A percentile compares a stretch with the other conserved stretches of the same genome.
Conservation (phyloP, 2,797 vertebrate genomes). For the Crocodylus rhombifer region DNA sequence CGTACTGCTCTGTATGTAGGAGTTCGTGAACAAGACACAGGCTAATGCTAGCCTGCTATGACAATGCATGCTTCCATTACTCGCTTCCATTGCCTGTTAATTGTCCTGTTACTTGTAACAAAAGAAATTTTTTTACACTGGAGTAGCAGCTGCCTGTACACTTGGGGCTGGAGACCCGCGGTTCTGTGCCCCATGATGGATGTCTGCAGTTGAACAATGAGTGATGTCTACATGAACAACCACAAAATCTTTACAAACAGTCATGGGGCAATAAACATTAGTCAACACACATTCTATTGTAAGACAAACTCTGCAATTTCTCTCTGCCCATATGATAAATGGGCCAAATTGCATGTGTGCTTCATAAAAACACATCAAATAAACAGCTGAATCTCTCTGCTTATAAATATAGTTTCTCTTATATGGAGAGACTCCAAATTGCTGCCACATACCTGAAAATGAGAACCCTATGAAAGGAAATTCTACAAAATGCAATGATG, state of each 20-base stretch:
- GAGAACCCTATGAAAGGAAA: background rate
- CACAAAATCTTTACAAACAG: background rate
- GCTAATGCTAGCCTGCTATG: background rate
- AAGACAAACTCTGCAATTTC: background rate
- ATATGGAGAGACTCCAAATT: background rate
- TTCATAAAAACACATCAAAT: no score
- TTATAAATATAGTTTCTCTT: background rate
- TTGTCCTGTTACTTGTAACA: background rate
- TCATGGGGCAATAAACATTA: background rate
- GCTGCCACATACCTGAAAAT: background rate
- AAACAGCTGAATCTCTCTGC: background rate
- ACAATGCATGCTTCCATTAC: background rate
- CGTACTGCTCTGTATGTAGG: background rate
- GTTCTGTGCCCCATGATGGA: background rate
- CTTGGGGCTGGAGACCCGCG: background rate
- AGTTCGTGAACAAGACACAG: background rate
- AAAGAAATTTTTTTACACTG: background rate
- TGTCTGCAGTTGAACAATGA: background rate
- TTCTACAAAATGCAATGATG: background rate
- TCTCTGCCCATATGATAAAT: background rate
- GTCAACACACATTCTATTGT: background rate
- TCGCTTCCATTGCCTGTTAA: background rate
- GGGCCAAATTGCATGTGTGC: background rate
- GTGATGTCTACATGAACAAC: background rate
- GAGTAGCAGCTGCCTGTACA: background rate